phyloP scores from a whole-genome alignment of 37 sponge, comb jelly and placozoan species.

The Mnemiopsis leidyi region DNA sequence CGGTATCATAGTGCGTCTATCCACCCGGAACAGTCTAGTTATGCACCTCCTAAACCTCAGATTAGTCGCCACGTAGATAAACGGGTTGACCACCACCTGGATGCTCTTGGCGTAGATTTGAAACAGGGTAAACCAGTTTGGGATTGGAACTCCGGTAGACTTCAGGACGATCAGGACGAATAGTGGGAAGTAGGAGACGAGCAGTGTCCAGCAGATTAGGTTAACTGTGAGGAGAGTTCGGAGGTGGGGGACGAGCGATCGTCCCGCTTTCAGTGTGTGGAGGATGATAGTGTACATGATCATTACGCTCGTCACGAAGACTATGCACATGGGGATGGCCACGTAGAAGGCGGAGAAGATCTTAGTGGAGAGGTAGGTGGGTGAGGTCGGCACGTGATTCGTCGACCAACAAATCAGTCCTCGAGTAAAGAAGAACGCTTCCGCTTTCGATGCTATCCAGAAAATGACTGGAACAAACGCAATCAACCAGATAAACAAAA shows the following conservation, averaged over 20 bases:
- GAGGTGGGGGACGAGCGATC: conserved; percentile 4
- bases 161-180: conserved; percentile 45
- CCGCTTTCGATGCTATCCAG: not conserved
- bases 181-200: conserved; percentile 30
- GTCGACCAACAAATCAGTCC: conserved; percentile 20
- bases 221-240: conserved; percentile 24
- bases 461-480: conserved; percentile 1
- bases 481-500: not conserved
- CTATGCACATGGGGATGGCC: conserved; percentile 28
- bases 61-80: conserved; percentile 61
- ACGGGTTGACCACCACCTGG: conserved; percentile 56
- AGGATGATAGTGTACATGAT: not conserved
- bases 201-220: conserved; percentile 54
- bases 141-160: not conserved
- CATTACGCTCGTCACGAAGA: conserved; percentile 29
- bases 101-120: conserved; percentile 54
- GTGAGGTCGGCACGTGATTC: conserved; percentile 33
- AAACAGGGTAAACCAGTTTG: conserved; percentile 48
- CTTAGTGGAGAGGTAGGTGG: conserved; percentile 21
- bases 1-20: not conserved
- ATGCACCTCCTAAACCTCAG: conserved; percentile 21
- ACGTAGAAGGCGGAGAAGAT: conserved; percentile 44
- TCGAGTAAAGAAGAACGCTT: not conserved
- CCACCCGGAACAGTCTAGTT: not conserved
- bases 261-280: not conserved